Evolutionary conservation across 2,888 invertebrate species (phyloP), one percentile per base, ranked within the genome.

Genomic region (Herminia tarsipennalis): DNA sequence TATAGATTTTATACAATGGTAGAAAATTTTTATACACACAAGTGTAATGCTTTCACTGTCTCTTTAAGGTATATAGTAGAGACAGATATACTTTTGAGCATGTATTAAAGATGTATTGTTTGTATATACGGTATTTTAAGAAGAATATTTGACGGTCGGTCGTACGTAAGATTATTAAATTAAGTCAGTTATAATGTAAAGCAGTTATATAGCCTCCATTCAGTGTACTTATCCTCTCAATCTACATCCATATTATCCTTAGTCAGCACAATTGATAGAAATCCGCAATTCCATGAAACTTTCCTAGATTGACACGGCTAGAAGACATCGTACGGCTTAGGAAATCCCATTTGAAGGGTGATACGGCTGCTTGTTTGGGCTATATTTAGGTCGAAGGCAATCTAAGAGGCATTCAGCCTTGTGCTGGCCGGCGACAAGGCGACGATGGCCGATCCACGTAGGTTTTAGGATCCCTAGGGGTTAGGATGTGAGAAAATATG

Each of bases 401-500:
- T 89, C 89, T 88, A 83, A 85, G 86, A 88, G 84, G 86, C 67
- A 88, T 88, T 88, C 86, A 87, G 85, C 65, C 79, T 81, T 80
- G 59, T 63, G 39, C 53, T 56, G 53, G 72, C 65, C 76, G 76
- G 65, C 73, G 81, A 78, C 83, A 78, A 82, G 83, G 72, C 76
- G 68, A 72, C 72, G 70, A 64, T 64, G 73, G 78, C 78, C 77
- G 36, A 9, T 39, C 42, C 52, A 35, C 78, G 82, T 81, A 83
- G 84, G 81, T 81, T 83, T 82, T 84, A 76, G 71, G 73, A 64
- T 84, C 90, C 87, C 83, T 70, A 70, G 88, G 83, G 84, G 58
- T 59, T 76, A 41, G 36, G 73, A 74, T 62, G 66, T 78, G 53
- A 40, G 73, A 73, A 68, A 16, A 5, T n/a, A 16, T 39, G 40